Evolutionary conservation across 2,888 invertebrate genomes (phyloP).

Genomic region (Xestobium rufovillosum): DNA sequence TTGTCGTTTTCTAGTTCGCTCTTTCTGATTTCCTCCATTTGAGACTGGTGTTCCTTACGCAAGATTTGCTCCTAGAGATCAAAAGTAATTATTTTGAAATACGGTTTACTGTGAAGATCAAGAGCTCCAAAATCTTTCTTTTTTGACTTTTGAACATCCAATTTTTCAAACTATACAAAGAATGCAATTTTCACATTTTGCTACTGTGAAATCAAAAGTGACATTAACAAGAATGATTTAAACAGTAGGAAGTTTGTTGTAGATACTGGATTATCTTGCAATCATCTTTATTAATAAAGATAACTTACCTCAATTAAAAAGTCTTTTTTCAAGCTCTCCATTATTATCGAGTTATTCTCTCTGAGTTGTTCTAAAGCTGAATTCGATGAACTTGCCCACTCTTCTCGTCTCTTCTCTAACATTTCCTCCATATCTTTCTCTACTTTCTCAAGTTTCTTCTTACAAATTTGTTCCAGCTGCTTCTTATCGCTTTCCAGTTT

Average conservation of each 20-base stretch:
- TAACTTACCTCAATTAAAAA: slow-evolving; percentile 54
- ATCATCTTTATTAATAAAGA: no score
- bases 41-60: slow-evolving; percentile 59
- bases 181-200: no score
- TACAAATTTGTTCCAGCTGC: slow-evolving; percentile 45
- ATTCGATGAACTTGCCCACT: slow-evolving; percentile 49
- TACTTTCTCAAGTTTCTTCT: slow-evolving; percentile 46
- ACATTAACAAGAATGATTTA: no score
- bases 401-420: slow-evolving; percentile 42
- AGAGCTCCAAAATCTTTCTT: neutral
- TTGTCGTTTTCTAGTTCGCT: slow-evolving; percentile 40
- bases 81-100: slow-evolving; percentile 6
- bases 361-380: slow-evolving; percentile 48
- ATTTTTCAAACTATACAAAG: no score
- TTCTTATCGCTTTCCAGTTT: slow-evolving; percentile 36
- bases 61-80: slow-evolving; percentile 55
- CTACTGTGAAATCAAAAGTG: no score
- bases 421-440: slow-evolving; percentile 48
- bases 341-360: slow-evolving; percentile 52
- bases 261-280: no score
- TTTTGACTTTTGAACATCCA: neutral
- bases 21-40: slow-evolving; percentile 55
- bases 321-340: slow-evolving; percentile 55
- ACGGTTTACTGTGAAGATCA: slow-evolving; percentile 2
- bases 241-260: no score